Evolutionary conservation across 2,113 vertebrate species (phyloP).

Genomic region (Zingel zingel): DNA sequence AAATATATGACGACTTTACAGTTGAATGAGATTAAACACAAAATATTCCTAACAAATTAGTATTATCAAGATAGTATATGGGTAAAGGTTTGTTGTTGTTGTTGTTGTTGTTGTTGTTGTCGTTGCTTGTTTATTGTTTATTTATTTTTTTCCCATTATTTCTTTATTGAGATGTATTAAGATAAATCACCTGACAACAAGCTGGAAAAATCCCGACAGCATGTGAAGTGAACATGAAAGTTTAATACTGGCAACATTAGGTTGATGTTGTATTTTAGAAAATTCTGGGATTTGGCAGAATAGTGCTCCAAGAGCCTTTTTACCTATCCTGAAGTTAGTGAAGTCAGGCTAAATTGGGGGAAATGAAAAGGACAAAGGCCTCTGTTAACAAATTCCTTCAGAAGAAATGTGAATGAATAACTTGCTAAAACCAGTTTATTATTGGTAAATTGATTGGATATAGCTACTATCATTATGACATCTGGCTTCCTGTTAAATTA

Average conservation of each 20-base stretch:
- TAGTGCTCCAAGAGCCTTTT: not conserved
- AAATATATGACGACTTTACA: not conserved
- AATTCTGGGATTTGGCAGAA: not conserved
- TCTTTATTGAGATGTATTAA: not conserved
- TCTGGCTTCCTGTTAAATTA: not conserved
- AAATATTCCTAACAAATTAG: not conserved
- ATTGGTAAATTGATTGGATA: not conserved
- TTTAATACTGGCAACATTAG: not conserved
- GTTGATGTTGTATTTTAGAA: not conserved
- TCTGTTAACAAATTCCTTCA: not conserved
- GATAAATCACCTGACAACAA: rapidly evolving
- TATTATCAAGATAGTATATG: not conserved
- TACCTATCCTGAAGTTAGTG: not conserved
- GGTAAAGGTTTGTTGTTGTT: not conserved
- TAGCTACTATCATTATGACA: not conserved
- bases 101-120: not conserved
- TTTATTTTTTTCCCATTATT: not conserved
- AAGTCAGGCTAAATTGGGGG: not conserved
- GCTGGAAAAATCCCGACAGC: not conserved
- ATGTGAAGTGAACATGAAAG: conserved; percentile 20
- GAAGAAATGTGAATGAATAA: not conserved
- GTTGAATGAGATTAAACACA: not conserved
- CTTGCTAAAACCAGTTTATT: not conserved
- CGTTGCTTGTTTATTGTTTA: not conserved
- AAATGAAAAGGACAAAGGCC: not conserved